Base-by-base conservation (phyloP, 2,888 invertebrate genomes). In the Hydrotaea diabolus region DNA sequence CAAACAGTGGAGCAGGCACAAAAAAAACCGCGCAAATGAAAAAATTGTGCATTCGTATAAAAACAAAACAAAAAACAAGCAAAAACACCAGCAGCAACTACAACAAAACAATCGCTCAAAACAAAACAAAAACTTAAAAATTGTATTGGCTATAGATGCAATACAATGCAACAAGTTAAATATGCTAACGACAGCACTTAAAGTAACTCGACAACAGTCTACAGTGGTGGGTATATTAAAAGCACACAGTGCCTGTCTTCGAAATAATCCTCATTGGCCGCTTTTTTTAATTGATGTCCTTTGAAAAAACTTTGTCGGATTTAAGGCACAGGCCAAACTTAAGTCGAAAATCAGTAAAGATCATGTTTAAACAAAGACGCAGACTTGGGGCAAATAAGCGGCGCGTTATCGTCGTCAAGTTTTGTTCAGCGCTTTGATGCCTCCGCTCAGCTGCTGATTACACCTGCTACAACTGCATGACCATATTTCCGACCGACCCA, bases 21-120 rank as follows among this genome's bases (percentile, higher is more conserved):
- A 49, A 49, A 43, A 23, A 57, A 57, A 21, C 9, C 13, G 11
- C 19, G 26, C 7, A 26, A 46, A 21, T 15, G 23, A 53, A 53
- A 39, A 53, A 23, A 74, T 74, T 73, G 57, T 73, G 73, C 73
- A 71, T 49, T 49, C 15, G 49, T 26, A 26, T 49, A 17, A 49
- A 49, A 9, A n/a, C n/a, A n/a, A n/a, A n/a, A n/a, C n/a, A n/a
- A n/a, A 26, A n/a, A 36, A 64, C 59, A 23, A 59, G 4, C 36
- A 31, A 39, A n/a, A n/a, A n/a, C n/a, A n/a, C n/a, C n/a, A n/a
- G n/a, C 19, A 15, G 46, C 43, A 43, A 46, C 66, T 43, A 46
- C 66, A 66, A 46, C 17, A 23, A 46, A n/a, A 49, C 53, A 71
- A 13, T 49, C n/a, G 15, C 49, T 49, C 59, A 59, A 26, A 59